Evolutionary conservation across 2,113 vertebrate genomes (phyloP).

Genomic region (Catharus fuscescens): DNA sequence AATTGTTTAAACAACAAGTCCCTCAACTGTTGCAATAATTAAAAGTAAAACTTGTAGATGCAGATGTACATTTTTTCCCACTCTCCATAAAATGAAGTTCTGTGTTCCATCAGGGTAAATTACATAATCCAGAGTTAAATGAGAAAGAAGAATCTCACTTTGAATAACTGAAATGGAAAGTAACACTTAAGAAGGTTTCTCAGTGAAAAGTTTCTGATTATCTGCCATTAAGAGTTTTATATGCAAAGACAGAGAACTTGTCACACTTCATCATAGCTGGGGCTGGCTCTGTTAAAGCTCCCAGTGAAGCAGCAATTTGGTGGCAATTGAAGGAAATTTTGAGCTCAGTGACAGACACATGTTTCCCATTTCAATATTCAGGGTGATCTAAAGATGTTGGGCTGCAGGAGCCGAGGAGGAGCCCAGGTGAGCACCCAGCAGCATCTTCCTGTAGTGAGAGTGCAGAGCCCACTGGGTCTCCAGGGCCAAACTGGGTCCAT

Average conservation of each 20-base stretch:
- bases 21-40: background rate
- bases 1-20: background rate
- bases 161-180: background rate
- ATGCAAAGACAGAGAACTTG: background rate
- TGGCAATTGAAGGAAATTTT: background rate
- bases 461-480: background rate
- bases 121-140: background rate
- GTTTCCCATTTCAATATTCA: background rate
- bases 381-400: background rate
- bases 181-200: background rate
- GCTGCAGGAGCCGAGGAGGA: background rate
- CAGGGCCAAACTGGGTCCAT: background rate
- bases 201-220: background rate
- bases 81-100: background rate
- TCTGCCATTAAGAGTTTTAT: background rate
- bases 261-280: background rate
- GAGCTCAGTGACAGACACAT: background rate
- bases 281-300: background rate
- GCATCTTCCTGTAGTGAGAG: accelerated
- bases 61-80: background rate
- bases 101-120: background rate
- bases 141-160: background rate
- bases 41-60: background rate
- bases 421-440: background rate
- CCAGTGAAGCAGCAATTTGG: background rate